Evolutionary conservation across 2,888 invertebrate species (phyloP).

Genomic region (Dioctria linearis): DNA sequence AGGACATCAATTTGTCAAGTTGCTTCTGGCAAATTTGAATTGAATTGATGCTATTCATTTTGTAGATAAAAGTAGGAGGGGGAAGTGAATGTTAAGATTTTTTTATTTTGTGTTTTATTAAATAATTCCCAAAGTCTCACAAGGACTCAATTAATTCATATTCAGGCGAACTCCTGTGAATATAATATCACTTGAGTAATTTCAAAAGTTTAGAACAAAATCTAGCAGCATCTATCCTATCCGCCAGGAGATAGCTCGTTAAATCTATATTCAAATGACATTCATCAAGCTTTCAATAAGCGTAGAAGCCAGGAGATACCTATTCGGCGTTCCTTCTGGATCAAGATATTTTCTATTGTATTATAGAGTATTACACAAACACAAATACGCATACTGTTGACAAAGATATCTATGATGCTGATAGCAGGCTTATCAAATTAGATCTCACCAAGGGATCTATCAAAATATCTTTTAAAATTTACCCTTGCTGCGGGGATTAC

Average conservation of each 20-base stretch:
- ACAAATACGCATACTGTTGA: background rate
- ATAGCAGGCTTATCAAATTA: conserved; percentile 17
- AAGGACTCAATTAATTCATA: conserved; percentile 14
- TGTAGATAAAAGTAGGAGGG: background rate
- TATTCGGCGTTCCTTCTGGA: too few relatives aligned
- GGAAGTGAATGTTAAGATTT: too few relatives aligned
- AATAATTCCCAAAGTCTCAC: conserved; percentile 20
- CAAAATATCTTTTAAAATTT: conserved; percentile 18
- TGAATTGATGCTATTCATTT: conserved; percentile 16
- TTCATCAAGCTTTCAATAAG: too few relatives aligned
- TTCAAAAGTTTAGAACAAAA: background rate
- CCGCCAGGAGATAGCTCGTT: too few relatives aligned
- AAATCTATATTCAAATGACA: too few relatives aligned
- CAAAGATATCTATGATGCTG: background rate
- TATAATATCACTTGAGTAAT: background rate
- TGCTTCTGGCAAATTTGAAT: conserved; percentile 17
- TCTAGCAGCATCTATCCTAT: too few relatives aligned
- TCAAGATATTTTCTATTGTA: too few relatives aligned
- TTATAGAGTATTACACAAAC: too few relatives aligned
- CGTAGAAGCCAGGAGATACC: too few relatives aligned
- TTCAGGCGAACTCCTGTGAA: background rate
- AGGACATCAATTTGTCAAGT: background rate
- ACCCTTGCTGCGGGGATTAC: too few relatives aligned
- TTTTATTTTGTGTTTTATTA: conserved; percentile 7
- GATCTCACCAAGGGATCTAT: conserved; percentile 24